These are phyloP conservation scores for Microtus montanus DNA, from an alignment of 2,113 vertebrate species.

Conservation along the genomic window DNA sequence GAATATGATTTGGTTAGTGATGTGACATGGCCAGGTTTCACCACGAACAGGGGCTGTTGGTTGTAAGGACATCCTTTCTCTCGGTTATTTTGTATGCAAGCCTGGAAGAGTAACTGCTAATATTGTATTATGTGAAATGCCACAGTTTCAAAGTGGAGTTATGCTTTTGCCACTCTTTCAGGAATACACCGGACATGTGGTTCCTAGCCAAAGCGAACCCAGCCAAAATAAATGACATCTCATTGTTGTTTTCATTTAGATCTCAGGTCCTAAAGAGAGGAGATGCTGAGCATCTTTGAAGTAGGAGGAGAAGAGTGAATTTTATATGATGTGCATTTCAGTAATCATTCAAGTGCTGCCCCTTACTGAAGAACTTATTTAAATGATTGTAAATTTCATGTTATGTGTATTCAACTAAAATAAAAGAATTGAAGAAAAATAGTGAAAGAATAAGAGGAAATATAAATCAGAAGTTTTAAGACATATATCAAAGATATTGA, in stretches of 20 bases:
- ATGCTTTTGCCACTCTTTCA: too few relatives aligned
- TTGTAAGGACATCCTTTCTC: accelerated
- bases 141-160: not conserved
- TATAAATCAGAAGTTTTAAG: not conserved
- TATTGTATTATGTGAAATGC: not conserved
- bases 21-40: not conserved
- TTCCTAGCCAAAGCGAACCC: too few relatives aligned
- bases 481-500: not conserved
- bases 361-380: not conserved
- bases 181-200: not conserved
- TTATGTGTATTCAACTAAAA: not conserved
- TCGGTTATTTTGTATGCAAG: not conserved
- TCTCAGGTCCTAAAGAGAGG: not conserved
- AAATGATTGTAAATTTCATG: not conserved
- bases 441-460: too few relatives aligned
- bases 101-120: not conserved
- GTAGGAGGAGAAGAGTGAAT: not conserved
- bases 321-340: not conserved
- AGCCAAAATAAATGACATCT: not conserved
- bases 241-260: not conserved
- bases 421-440: not conserved
- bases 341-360: not conserved
- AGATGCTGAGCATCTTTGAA: not conserved
- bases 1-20: not conserved
- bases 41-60: not conserved